Conservation (phyloP, 1,140 invertebrate genomes). For the Yoshiicerus persimilis region DNA sequence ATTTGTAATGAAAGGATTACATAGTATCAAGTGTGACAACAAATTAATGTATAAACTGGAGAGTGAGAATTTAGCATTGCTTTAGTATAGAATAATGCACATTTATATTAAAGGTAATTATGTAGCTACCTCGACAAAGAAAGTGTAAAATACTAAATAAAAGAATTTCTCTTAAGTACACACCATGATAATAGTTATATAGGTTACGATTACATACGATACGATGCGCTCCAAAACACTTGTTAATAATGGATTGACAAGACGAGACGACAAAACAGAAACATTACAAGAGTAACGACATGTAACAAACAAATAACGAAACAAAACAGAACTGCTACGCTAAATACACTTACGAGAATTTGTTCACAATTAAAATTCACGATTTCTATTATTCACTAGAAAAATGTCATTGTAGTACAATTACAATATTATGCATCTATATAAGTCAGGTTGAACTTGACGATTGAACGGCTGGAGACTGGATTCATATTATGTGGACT, state of each 20-base stretch:
- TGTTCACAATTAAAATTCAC: background rate
- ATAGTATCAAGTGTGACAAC: background rate
- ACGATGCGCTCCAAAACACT: background rate
- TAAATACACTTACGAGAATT: background rate
- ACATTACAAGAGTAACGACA: background rate
- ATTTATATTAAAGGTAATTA: background rate
- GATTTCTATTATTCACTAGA: background rate
- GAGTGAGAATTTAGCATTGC: too few relatives aligned
- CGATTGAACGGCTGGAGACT: background rate
- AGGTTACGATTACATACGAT: background rate
- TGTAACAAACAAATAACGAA: background rate
- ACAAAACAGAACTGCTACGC: background rate
- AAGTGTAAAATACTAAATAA: background rate
- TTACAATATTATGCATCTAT: background rate
- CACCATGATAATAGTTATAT: background rate
- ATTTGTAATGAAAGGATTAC: background rate
- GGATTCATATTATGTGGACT: background rate
- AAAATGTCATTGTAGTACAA: background rate
- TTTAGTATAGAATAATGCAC: background rate
- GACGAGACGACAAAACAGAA: background rate
- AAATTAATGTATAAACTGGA: background rate
- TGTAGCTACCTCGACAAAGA: background rate
- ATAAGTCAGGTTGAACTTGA: too few relatives aligned
- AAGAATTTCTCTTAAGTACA: background rate
- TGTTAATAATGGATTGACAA: background rate